Evolutionary conservation across 2,888 invertebrate genomes (phyloP).

Genomic region (Torymus tubicola): DNA sequence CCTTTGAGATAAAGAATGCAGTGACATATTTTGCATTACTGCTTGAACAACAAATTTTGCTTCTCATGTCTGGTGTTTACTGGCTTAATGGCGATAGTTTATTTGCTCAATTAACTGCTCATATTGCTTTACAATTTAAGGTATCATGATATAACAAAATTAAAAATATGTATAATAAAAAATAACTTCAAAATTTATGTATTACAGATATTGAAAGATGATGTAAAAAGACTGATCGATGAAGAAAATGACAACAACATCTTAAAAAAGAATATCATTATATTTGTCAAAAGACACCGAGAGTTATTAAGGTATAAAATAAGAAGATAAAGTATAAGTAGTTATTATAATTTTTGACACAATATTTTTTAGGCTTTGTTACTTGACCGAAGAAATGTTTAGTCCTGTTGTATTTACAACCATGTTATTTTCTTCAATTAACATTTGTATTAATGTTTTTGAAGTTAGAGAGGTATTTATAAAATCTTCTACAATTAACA

Average conservation of each 20-base stretch:
- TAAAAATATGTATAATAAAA: neutral
- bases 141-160: neutral
- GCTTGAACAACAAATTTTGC: neutral
- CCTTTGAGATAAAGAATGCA: neutral
- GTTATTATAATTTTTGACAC: too few relatives aligned
- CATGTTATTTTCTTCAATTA: constrained; percentile 17
- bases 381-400: constrained; percentile 29
- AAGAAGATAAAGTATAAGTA: too few relatives aligned
- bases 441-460: constrained; percentile 37
- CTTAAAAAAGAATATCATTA: neutral
- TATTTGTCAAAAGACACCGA: constrained; percentile 4
- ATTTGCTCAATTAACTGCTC: constrained; percentile 24
- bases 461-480: constrained; percentile 28
- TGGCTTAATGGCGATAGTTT: constrained; percentile 17
- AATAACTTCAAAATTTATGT: neutral
- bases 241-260: neutral
- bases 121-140: constrained; percentile 17
- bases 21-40: neutral
- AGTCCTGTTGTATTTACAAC: constrained; percentile 32
- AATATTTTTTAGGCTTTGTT: neutral
- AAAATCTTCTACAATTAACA: too few relatives aligned
- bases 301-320: constrained; percentile 13
- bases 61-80: neutral
- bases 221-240: constrained; percentile 11
- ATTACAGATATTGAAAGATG: constrained; percentile 13